Conservation (phyloP, 2,797 vertebrate genomes). For the Agapornis canus region DNA sequence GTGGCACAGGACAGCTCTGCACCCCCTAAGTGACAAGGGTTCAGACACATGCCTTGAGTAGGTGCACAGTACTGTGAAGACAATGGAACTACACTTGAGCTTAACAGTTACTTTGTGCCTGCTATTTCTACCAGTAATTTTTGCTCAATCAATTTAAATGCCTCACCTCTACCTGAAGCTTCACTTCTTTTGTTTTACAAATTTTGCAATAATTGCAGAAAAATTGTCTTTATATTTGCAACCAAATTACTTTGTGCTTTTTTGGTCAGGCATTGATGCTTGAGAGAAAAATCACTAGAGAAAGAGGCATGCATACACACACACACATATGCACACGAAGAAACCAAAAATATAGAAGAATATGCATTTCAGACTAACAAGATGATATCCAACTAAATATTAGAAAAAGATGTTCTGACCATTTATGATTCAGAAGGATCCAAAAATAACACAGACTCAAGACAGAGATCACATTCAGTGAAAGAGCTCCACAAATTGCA, state of each 20-base stretch:
- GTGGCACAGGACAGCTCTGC: background rate
- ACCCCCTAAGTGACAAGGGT: background rate
- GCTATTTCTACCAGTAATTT: background rate
- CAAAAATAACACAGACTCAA: slow-evolving; percentile 76
- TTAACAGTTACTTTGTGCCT: background rate
- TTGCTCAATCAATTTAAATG: background rate
- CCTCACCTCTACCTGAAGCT: background rate
- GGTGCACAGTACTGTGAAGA: background rate
- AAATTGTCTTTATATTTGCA: background rate
- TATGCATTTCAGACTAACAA: slow-evolving; percentile 37
- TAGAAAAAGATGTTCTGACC: slow-evolving; percentile 75
- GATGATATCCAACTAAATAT: slow-evolving; percentile 63
- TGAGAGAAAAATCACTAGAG: background rate
- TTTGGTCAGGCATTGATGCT: background rate
- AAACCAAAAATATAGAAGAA: slow-evolving; percentile 1
- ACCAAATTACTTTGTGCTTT: background rate
- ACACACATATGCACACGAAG: background rate
- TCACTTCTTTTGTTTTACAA: background rate
- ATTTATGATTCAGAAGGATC: slow-evolving; percentile 70
- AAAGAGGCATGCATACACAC: background rate
- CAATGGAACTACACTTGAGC: background rate
- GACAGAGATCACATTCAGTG: slow-evolving; percentile 74
- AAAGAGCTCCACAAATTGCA: slow-evolving; percentile 66
- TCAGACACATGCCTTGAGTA: accelerated
- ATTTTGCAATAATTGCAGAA: background rate